Evolutionary conservation across 2,888 invertebrate species (phyloP), one percentile per base, ranked within the genome.

Genomic region (Chorisops tibialis): DNA sequence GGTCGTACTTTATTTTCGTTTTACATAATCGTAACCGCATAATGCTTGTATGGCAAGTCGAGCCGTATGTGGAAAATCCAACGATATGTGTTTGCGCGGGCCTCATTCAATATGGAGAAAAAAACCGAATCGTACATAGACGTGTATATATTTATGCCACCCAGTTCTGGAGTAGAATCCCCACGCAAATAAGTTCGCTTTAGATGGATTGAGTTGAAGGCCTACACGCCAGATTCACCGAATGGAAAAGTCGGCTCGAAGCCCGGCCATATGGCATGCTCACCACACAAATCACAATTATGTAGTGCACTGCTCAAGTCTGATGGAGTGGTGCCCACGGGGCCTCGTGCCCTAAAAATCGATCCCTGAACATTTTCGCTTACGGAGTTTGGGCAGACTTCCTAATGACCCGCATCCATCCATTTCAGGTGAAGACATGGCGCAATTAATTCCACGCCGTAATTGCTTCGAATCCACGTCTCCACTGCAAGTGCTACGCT

Each of bases 181-280:
- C 56, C 56, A 56, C 56, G 56, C 56, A 56, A 56, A 56, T 43
- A 24, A 45, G 30, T 45, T 45, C 18, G 30, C 45, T 43, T 30
- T 56, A 43, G 54, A 54, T 56, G 9, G 30, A 30, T 56, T 16
- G 21, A 21, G 35, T 45, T 45, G 56, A 45, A 56, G 30, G n/a
- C 56, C 56, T 56, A 56, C 56, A 56, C 56, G 41, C 38, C 14
- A 18, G 43, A 56, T 56, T 54, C 43, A 30, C 56, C 56, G 24
- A 35, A 45, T 18, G 30, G 56, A 56, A 50, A 43, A 43, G 38
- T 12, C 56, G 56, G 22, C 41, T 41, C 43, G 24, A 30, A n/a
- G n/a, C 9, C 30, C 30, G 9, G 30, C 30, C 30, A 30, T 30
- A 30, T 30, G 30, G 30, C 30, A 30, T 30, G 9, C 30, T 7